Conservation (phyloP, 2,888 invertebrate species). For the Himalopsyche kuldschensis region DNA sequence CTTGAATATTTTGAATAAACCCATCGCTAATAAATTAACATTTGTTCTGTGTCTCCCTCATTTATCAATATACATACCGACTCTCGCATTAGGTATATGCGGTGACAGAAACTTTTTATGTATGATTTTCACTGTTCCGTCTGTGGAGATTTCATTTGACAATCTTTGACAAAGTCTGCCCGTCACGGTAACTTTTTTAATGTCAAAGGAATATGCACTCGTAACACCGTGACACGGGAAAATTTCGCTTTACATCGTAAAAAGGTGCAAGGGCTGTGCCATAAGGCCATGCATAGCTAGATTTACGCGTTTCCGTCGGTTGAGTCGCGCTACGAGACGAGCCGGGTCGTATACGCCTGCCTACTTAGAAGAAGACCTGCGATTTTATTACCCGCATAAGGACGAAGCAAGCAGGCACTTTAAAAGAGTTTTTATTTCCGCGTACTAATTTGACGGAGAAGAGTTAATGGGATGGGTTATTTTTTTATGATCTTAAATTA, state of each 20-base stretch:
- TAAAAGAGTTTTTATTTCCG: not conserved
- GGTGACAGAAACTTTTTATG: too few species aligned
- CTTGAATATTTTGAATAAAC: too few species aligned
- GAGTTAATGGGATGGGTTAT: not conserved
- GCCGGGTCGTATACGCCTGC: not conserved
- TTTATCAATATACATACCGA: too few species aligned
- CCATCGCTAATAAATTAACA: too few species aligned
- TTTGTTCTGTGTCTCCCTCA: too few species aligned
- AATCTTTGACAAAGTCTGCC: too few species aligned
- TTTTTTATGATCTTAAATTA: not conserved
- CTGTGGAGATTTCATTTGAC: too few species aligned
- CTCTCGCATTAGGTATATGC: too few species aligned
- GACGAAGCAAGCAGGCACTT: not conserved
- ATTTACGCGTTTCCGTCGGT: not conserved
- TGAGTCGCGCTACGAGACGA: not conserved
- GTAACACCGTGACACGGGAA: not conserved
- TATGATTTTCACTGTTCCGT: too few species aligned
- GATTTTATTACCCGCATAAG: not conserved
- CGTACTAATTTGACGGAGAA: not conserved
- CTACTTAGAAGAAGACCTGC: not conserved
- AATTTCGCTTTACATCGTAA: not conserved
- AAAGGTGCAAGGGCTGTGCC: not conserved
- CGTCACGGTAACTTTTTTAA: not conserved
- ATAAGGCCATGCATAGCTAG: not conserved
- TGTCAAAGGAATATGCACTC: slow-evolving; percentile 1